These are phyloP conservation scores for Globia sparganii DNA, from an alignment of 2,888 invertebrate genomes.

Conservation along the genomic window DNA sequence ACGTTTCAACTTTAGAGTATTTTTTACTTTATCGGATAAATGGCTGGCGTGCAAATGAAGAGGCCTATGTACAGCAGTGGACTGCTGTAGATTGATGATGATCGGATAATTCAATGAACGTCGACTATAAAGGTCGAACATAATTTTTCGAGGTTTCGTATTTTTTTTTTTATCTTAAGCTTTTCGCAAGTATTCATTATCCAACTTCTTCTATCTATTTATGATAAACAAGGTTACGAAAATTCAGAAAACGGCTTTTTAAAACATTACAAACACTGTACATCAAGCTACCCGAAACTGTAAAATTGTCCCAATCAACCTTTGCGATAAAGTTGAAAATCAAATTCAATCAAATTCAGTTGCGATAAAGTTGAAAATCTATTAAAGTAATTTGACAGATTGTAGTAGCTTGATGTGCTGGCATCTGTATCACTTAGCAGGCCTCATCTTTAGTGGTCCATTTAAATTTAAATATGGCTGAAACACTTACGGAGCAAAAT, in stretches of 20 bases:
- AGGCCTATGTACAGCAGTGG: too few relatives aligned
- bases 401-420: too few relatives aligned
- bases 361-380: too few relatives aligned
- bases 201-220: not conserved
- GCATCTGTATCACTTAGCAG: not conserved
- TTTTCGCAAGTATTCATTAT: not conserved
- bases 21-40: not conserved
- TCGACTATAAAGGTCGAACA: not conserved
- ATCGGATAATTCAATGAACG: not conserved
- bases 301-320: too few relatives aligned
- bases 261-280: not conserved
- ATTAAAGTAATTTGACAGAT: too few relatives aligned
- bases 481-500: not conserved
- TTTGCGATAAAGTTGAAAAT: too few relatives aligned
- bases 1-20: not conserved
- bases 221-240: not conserved
- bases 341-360: too few relatives aligned
- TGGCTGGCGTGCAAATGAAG: too few relatives aligned
- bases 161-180: not conserved
- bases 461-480: conserved; percentile 3
- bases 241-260: not conserved
- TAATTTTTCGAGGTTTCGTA: not conserved
- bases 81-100: too few relatives aligned
- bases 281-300: too few relatives aligned
- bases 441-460: not conserved